Evolutionary conservation across 2,797 vertebrate genomes (phyloP).

Genomic region (Staurois parvus): DNA sequence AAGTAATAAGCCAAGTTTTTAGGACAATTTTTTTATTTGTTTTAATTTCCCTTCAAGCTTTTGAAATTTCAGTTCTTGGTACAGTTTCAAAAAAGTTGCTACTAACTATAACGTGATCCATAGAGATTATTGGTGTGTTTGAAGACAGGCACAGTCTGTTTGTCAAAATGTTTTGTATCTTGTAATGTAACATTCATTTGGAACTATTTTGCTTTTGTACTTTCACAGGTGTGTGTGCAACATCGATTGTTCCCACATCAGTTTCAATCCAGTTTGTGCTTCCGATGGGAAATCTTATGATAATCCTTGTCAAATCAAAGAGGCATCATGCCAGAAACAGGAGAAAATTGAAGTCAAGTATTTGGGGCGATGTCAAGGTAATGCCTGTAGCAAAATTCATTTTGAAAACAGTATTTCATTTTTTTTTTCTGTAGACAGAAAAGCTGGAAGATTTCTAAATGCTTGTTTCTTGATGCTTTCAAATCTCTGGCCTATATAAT

Average conservation of each 20-base stretch:
- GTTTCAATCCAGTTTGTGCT: conserved; percentile 98
- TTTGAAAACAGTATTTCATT: conserved; percentile 74
- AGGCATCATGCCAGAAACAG: conserved; percentile 98
- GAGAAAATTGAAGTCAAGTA: conserved; percentile 99
- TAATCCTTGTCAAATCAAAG: conserved; percentile 99
- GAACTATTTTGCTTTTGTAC: conserved; percentile 53
- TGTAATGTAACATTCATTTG: neutral
- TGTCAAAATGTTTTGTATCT: neutral
- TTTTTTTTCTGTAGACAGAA: conserved; percentile 59
- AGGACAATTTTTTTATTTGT: too few relatives aligned
- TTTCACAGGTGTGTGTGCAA: conserved; percentile 95
- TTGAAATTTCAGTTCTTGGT: too few relatives aligned
- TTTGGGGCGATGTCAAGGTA: conserved; percentile 99
- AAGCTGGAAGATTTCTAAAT: conserved; percentile 23
- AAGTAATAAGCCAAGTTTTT: too few relatives aligned
- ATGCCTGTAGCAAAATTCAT: conserved; percentile 74
- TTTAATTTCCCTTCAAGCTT: too few relatives aligned
- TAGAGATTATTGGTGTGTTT: neutral
- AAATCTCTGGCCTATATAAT: neutral
- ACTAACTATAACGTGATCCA: neutral
- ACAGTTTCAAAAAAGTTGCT: neutral
- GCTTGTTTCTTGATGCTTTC: neutral
- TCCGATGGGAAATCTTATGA: conserved; percentile 98
- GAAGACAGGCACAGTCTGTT: neutral
- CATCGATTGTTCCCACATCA: conserved; percentile 99